These are phyloP conservation scores for Sminthopsis crassicaudata DNA, from an alignment of 2,113 vertebrate species.

Conservation along the genomic window DNA sequence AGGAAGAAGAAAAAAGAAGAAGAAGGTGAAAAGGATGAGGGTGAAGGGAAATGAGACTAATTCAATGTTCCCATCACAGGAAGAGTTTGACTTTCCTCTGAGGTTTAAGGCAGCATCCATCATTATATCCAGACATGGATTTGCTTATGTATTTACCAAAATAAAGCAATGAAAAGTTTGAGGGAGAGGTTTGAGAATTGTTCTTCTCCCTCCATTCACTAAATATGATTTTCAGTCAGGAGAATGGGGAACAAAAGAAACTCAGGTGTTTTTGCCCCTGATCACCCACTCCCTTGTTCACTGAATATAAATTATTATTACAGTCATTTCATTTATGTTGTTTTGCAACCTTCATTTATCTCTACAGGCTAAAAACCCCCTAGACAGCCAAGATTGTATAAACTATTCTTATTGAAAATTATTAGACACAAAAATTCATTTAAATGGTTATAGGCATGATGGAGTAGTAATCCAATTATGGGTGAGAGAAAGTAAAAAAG, in stretches of 20 bases:
- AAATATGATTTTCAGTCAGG: neutral
- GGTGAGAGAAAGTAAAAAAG: neutral
- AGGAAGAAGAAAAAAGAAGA: no score
- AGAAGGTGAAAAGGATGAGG: no score
- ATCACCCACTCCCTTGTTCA: neutral
- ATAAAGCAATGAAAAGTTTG: neutral
- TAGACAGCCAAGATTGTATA: neutral
- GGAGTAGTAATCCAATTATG: neutral
- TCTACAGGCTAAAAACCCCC: neutral
- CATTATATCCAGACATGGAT: slow-evolving; percentile 24
- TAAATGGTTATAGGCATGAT: neutral
- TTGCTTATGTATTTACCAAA: slow-evolving; percentile 62
- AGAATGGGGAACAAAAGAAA: neutral
- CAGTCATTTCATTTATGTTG: neutral
- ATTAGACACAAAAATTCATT: neutral
- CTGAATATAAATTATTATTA: neutral
- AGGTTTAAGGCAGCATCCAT: slow-evolving; percentile 50
- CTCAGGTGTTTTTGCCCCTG: neutral
- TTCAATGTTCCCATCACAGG: slow-evolving; percentile 71
- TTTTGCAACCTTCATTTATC: neutral
- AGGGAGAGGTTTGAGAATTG: neutral
- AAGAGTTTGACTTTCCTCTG: slow-evolving; percentile 74
- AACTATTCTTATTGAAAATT: neutral
- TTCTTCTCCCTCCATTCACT: neutral
- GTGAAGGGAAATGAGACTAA: slow-evolving; percentile 51